phyloP scores from a whole-genome alignment of 2,797 vertebrate species.

The Distichodus sexfasciatus region DNA sequence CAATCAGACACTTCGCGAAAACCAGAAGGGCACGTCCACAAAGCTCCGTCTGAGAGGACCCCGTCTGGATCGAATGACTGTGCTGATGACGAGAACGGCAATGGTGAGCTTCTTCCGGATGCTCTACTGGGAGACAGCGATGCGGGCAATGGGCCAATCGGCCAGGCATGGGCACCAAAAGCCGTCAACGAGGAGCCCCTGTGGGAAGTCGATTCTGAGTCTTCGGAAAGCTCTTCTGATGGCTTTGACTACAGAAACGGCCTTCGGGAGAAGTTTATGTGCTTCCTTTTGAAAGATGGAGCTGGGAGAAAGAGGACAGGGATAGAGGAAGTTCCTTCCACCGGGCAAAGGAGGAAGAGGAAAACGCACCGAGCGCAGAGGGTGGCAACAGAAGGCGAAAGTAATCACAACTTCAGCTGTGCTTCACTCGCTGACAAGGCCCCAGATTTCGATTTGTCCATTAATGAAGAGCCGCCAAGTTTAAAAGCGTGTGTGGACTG shows the following conservation, averaged over 20 bases:
- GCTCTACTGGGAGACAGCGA: slow-evolving; percentile 73
- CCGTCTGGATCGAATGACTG: slow-evolving; percentile 84
- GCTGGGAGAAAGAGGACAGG: slow-evolving; percentile 67
- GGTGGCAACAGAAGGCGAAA: slow-evolving; percentile 77
- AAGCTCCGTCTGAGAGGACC: slow-evolving; percentile 85
- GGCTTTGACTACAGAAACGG: slow-evolving; percentile 77
- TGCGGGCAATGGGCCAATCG: slow-evolving; percentile 83
- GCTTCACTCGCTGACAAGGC: slow-evolving; percentile 71
- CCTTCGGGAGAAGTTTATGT: slow-evolving; percentile 82
- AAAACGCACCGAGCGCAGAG: slow-evolving; percentile 81
- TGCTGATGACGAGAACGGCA: too few relatives aligned
- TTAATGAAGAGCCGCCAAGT: slow-evolving; percentile 72
- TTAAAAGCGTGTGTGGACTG: slow-evolving; percentile 78
- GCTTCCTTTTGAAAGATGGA: slow-evolving; percentile 72
- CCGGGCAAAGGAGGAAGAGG: slow-evolving; percentile 75
- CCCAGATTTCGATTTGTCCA: slow-evolving; percentile 71
- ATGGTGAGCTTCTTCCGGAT: slow-evolving; percentile 81
- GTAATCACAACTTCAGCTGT: slow-evolving; percentile 74
- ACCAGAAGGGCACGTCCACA: slow-evolving; percentile 84
- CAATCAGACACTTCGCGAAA: slow-evolving; percentile 86
- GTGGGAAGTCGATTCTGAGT: slow-evolving; percentile 70
- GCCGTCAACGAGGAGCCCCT: slow-evolving; percentile 69
- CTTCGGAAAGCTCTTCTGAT: slow-evolving; percentile 81
- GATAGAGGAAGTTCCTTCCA: slow-evolving; percentile 32
- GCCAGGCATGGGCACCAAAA: slow-evolving; percentile 77